Evolutionary conservation across 30 jellyfish, hydroid and myxozoan genomes (phyloP).

Genomic region (Mastigias papua): DNA sequence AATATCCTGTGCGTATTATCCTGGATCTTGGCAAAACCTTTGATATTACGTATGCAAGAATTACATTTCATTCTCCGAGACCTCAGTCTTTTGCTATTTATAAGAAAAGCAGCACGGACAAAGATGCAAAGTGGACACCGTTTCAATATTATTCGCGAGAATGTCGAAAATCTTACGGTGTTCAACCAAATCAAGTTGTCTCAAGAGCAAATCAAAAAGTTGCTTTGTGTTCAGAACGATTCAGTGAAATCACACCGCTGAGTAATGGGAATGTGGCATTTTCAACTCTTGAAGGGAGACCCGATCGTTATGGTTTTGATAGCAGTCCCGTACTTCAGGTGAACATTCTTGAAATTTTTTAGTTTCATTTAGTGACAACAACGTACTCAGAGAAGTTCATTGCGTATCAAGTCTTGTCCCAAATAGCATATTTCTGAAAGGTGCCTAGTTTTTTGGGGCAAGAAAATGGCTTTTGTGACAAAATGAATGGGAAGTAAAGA

Average conservation of each 20-base stretch:
- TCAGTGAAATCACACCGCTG: conserved; percentile 91
- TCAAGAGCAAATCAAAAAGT: conserved; percentile 83
- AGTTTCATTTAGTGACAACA: background rate
- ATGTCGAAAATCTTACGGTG: conserved; percentile 83
- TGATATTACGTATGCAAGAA: conserved; percentile 84
- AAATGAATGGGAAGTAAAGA: background rate
- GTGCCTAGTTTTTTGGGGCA: background rate
- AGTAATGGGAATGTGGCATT: conserved; percentile 98
- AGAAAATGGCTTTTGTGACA: background rate
- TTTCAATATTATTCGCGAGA: conserved; percentile 91
- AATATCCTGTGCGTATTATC: conserved; percentile 78
- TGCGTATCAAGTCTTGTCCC: background rate
- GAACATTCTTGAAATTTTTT: background rate
- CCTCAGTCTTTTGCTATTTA: conserved; percentile 97
- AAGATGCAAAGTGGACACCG: conserved; percentile 89
- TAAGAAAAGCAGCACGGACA: conserved; percentile 80
- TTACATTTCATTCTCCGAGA: conserved; percentile 89
- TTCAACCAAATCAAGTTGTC: conserved; percentile 72
- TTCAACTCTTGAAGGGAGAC: conserved; percentile 94
- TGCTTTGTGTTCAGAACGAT: conserved; percentile 91
- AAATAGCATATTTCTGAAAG: background rate
- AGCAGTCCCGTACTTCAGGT: conserved; percentile 90
- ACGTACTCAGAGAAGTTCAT: background rate
- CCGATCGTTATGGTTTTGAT: conserved; percentile 91
- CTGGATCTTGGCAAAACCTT: conserved; percentile 91